Conservation (phyloP, 2,888 invertebrate species). For the Sarcophaga carnaria region DNA sequence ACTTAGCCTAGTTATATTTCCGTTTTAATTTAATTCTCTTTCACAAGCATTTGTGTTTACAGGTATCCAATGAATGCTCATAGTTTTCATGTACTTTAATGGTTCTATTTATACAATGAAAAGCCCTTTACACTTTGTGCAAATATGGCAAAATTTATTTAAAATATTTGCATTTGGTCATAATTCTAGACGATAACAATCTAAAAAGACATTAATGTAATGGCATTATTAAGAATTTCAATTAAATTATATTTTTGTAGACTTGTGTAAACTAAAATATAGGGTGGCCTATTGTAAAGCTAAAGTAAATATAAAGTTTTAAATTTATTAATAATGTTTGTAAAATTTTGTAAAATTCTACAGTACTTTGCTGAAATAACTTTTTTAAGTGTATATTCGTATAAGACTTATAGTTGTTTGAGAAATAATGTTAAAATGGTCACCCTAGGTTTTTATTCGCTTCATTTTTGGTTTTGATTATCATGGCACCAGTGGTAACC, state of each 20-base stretch:
- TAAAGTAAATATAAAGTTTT: background rate
- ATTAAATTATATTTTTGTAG: constrained; percentile 15
- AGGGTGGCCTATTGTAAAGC: background rate
- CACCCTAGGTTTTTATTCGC: too few relatives aligned
- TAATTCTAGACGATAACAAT: constrained; percentile 53
- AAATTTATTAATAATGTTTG: background rate
- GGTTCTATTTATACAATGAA: too few relatives aligned
- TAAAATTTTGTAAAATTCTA: too few relatives aligned
- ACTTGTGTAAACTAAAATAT: background rate
- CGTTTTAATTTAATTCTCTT: constrained; percentile 16
- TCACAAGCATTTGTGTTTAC: constrained; percentile 17
- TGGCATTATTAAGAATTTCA: constrained; percentile 37
- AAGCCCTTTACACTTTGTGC: constrained; percentile 34
- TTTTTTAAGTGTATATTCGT: too few relatives aligned
- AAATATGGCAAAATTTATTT: constrained; percentile 19
- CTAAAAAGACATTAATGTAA: constrained; percentile 31
- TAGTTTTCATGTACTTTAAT: constrained; percentile 34
- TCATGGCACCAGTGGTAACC: background rate
- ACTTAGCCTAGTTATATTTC: constrained; percentile 41
- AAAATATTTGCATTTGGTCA: constrained; percentile 58
- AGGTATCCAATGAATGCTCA: constrained; percentile 62
- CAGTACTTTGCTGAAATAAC: too few relatives aligned
- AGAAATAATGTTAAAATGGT: too few relatives aligned
- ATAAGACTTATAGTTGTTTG: background rate
- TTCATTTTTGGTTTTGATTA: background rate